Percentiles rank a stretch among this genome's conserved stretches.
These are phyloP conservation scores for Cyphomyrus plagiostoma DNA, from an alignment of 2,113 vertebrate species.

Conservation along the genomic window DNA sequence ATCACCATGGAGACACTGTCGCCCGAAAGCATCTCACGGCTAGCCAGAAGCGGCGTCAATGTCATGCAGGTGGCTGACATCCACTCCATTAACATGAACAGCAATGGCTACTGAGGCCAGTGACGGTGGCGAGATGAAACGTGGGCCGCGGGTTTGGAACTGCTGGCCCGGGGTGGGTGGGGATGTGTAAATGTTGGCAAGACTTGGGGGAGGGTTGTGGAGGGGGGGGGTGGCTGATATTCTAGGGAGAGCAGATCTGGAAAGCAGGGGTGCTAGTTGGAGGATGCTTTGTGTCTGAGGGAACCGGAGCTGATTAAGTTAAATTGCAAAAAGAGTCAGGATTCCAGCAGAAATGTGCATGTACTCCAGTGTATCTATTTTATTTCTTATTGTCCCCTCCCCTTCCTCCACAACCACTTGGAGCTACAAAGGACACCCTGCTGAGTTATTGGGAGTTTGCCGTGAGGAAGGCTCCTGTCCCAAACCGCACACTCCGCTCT, in stretches of 20 bases:
- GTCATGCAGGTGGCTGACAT: constrained; percentile 91
- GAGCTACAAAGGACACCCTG: neutral
- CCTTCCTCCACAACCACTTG: neutral
- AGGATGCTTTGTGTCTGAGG: neutral
- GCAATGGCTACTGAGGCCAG: constrained; percentile 75
- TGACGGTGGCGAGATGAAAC: constrained; percentile 20
- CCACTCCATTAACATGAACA: constrained; percentile 85
- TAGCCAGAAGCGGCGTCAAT: constrained; percentile 82
- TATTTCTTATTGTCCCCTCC: neutral
- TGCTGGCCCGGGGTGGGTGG: constrained; percentile 13
- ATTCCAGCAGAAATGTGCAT: neutral
- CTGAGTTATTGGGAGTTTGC: neutral
- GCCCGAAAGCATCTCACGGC: constrained; percentile 79
- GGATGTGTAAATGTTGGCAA: neutral
- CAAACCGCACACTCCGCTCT: constrained; percentile 23
- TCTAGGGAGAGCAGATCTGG: neutral
- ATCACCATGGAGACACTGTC: constrained; percentile 89
- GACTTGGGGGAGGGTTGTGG: neutral
- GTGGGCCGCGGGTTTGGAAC: constrained; percentile 36
- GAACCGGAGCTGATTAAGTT: neutral
- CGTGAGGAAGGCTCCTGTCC: neutral
- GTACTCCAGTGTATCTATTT: neutral
- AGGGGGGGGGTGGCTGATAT: neutral
- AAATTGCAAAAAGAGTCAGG: neutral
- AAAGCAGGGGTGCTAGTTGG: neutral